Conservation (phyloP, 1,140 invertebrate species). For the Anadara kagoshimensis region DNA sequence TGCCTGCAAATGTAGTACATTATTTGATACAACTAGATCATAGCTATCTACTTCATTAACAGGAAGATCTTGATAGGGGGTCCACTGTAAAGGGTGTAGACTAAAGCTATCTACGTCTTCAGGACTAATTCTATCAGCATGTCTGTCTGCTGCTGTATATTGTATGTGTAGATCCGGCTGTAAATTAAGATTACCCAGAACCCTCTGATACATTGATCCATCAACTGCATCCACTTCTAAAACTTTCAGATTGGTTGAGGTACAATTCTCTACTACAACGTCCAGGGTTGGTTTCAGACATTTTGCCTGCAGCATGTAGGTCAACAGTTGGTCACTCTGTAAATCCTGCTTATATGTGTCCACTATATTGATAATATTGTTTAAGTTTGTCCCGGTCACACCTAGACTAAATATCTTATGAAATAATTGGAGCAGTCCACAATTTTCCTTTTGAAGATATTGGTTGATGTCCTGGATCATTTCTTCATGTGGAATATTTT, state of each 20-base stretch:
- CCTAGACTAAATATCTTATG: conserved; percentile 31
- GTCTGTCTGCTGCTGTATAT: conserved; percentile 15
- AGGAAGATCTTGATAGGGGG: no score
- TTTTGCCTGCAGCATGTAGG: conserved; percentile 13
- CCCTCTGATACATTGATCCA: conserved; percentile 46
- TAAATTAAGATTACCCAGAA: conserved; percentile 51
- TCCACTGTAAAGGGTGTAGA: no score
- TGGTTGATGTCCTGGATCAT: conserved; percentile 10
- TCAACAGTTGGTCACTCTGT: conserved; percentile 36
- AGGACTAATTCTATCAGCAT: not conserved
- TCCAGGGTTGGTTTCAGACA: conserved; percentile 71
- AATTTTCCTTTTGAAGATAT: conserved; percentile 4
- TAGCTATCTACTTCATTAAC: conserved; percentile 34
- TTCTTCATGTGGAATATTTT: conserved; percentile 2
- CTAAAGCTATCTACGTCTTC: not conserved
- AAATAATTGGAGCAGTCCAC: conserved; percentile 35
- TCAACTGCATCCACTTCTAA: conserved; percentile 78
- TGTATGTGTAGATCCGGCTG: conserved; percentile 48
- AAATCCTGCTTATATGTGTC: conserved; percentile 33
- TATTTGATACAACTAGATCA: conserved; percentile 67
- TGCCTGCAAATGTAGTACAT: conserved; percentile 66
- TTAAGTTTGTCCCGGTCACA: conserved; percentile 9
- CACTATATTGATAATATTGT: conserved; percentile 27
- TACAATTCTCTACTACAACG: conserved; percentile 86
- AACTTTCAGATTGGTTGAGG: conserved; percentile 83